phyloP scores from a whole-genome alignment of 2,113 vertebrate genomes.

The Campylomormyrus tamandua region DNA sequence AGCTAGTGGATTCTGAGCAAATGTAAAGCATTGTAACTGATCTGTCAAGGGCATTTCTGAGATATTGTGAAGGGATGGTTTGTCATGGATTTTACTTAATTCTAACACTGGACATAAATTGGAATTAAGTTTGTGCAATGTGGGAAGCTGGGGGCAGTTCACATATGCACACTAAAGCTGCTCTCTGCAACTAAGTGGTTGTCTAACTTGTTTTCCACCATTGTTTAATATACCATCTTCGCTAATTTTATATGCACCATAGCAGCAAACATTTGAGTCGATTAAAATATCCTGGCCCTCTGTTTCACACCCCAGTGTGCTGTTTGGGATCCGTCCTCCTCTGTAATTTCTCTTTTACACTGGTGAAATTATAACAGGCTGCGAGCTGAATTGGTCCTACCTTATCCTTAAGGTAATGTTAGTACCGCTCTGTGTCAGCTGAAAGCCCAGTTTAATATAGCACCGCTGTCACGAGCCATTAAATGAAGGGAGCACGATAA shows the following conservation, averaged over 20 bases:
- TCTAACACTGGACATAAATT: background rate
- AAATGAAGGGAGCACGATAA: conserved; percentile 59
- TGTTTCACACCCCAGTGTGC: conserved; percentile 35
- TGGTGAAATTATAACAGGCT: conserved; percentile 51
- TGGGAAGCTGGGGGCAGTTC: background rate
- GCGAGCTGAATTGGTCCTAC: conserved; percentile 60
- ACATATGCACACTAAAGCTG: background rate
- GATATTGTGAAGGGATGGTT: background rate
- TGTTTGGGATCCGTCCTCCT: background rate
- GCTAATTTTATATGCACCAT: conserved; percentile 25
- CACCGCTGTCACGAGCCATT: conserved; percentile 58
- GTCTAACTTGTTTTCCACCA: background rate
- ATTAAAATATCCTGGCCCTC: conserved; percentile 64
- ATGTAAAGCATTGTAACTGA: background rate
- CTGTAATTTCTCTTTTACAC: conserved; percentile 7
- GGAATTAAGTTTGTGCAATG: background rate
- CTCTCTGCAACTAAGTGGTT: background rate
- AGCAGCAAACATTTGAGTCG: conserved; percentile 54
- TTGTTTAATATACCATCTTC: background rate
- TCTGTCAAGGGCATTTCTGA: background rate
- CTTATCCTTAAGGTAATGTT: conserved; percentile 61
- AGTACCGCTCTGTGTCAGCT: conserved; percentile 62
- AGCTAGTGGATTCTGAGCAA: background rate
- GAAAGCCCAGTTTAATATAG: conserved; percentile 76
- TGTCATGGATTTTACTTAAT: background rate